A percentile compares a stretch with the other conserved stretches of the same genome.
These are phyloP conservation scores for Agrypnia vestita DNA, from an alignment of 1,140 invertebrate genomes.

Conservation along the genomic window DNA sequence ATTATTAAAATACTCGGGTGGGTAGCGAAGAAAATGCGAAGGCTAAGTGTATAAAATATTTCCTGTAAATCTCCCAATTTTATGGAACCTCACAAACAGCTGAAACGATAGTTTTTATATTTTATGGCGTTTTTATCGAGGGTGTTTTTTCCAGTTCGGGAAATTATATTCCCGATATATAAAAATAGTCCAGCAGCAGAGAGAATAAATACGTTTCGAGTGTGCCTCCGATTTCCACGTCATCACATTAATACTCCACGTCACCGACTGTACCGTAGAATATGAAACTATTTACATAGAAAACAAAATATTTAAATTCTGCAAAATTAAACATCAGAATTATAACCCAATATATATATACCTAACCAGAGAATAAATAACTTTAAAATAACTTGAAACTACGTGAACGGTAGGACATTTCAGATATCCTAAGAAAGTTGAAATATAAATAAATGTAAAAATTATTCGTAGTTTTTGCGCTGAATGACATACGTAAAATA, in stretches of 20 bases:
- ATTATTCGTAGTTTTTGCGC: too few species aligned
- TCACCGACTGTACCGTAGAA: too few species aligned
- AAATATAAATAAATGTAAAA: too few species aligned
- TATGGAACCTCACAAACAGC: constrained; percentile 30
- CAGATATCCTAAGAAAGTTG: too few species aligned
- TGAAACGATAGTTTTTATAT: constrained; percentile 20
- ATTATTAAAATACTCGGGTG: constrained; percentile 64
- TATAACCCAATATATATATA: too few species aligned
- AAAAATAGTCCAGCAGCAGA: background rate
- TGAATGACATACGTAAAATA: too few species aligned
- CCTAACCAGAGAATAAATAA: too few species aligned
- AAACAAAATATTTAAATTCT: too few species aligned
- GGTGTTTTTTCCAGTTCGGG: constrained; percentile 14
- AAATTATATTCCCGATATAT: constrained; percentile 22
- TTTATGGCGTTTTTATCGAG: constrained; percentile 40
- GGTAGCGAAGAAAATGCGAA: constrained; percentile 80
- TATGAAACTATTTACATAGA: too few species aligned
- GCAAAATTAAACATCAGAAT: too few species aligned
- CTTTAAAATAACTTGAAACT: too few species aligned
- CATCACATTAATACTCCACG: background rate
- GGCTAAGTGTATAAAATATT: constrained; percentile 39
- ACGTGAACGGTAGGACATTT: too few species aligned
- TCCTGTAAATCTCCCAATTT: constrained; percentile 29
- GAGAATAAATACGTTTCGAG: background rate
- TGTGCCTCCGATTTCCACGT: background rate